Evolutionary conservation across 2,797 vertebrate genomes (phyloP).

Genomic region (Petrocephalus sullivani): DNA sequence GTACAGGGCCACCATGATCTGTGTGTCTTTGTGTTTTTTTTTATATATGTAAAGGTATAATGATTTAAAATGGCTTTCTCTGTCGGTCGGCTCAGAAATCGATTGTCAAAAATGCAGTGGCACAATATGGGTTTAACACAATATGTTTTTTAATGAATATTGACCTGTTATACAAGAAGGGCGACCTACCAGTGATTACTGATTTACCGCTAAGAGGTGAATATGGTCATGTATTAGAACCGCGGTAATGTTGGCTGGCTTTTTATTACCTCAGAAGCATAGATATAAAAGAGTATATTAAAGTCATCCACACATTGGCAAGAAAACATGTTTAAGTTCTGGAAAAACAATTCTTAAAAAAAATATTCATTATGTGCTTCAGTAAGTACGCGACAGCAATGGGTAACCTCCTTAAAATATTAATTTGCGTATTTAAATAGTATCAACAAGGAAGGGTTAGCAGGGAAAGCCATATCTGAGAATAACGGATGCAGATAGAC

Average conservation of each 20-base stretch:
- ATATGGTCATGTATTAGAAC: background rate
- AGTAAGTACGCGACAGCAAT: background rate
- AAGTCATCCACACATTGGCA: background rate
- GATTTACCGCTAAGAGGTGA: background rate
- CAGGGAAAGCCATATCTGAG: background rate
- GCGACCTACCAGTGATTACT: background rate
- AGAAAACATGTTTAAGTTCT: background rate
- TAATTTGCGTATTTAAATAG: background rate
- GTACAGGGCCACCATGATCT: background rate
- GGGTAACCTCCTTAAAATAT: background rate
- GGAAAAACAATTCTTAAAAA: background rate
- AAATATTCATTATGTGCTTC: background rate
- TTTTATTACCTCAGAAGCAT: background rate
- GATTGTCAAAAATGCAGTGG: background rate
- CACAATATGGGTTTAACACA: background rate
- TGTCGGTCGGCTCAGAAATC: background rate
- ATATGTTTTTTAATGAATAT: constrained; percentile 3
- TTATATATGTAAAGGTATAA: background rate
- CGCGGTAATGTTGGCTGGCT: background rate
- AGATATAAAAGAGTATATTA: background rate
- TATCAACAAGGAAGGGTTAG: background rate
- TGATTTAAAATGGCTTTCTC: background rate
- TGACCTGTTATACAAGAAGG: background rate
- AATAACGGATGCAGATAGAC: background rate
- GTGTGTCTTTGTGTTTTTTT: background rate